Conservation (phyloP, 2,113 vertebrate species). For the Pluvialis apricaria region DNA sequence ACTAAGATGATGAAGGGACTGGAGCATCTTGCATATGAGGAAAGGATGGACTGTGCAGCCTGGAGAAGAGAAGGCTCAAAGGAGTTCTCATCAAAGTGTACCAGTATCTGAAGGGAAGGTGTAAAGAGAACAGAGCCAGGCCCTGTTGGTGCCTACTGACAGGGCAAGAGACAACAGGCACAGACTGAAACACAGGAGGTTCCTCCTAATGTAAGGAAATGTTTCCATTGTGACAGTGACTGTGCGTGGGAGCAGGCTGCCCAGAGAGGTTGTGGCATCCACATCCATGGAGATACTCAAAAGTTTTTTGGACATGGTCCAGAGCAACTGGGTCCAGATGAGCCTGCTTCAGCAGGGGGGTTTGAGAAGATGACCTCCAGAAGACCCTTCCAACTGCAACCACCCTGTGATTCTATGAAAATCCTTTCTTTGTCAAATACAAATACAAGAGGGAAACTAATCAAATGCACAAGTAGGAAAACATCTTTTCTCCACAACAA, state of each 20-base stretch:
- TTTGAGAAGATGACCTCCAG: background rate
- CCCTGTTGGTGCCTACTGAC: no score
- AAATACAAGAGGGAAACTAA: background rate
- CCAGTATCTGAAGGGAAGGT: background rate
- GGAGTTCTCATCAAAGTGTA: background rate
- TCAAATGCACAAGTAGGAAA: background rate
- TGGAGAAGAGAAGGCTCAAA: background rate
- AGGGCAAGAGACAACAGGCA: background rate
- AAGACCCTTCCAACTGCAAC: background rate
- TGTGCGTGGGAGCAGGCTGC: rapidly evolving
- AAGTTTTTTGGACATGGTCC: background rate
- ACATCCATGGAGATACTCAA: background rate
- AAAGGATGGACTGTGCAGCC: background rate
- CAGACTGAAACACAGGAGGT: background rate
- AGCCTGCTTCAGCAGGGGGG: background rate
- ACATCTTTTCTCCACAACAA: background rate
- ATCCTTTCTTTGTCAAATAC: background rate
- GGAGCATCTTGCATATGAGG: background rate
- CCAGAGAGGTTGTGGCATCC: background rate
- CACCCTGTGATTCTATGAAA: background rate
- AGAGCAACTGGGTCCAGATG: background rate
- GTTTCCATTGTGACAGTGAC: background rate
- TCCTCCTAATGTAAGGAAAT: background rate
- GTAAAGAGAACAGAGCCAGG: background rate
- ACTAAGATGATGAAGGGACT: background rate